These are phyloP conservation scores for Menidia beryllina DNA, from an alignment of 2,113 vertebrate species.

Conservation along the genomic window DNA sequence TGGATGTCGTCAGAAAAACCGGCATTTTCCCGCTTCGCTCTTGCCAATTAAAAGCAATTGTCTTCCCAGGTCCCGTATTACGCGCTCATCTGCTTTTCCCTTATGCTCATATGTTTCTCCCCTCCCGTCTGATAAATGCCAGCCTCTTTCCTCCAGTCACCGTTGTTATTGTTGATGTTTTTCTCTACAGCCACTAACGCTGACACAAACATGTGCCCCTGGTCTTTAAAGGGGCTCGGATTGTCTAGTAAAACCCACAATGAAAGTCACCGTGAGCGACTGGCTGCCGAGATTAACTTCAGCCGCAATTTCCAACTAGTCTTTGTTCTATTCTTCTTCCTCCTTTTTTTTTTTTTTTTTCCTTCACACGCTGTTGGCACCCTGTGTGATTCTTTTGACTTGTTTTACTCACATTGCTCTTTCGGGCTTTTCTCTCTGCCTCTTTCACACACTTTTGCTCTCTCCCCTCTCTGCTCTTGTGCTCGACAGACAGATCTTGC, in stretches of 20 bases:
- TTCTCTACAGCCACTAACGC: slow-evolving; percentile 24
- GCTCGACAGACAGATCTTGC: slow-evolving; percentile 57
- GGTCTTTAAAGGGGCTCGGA: slow-evolving; percentile 50
- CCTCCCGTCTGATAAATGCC: slow-evolving; percentile 7
- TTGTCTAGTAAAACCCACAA: slow-evolving; percentile 60
- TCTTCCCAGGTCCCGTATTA: slow-evolving; percentile 12
- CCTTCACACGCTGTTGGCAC: slow-evolving; percentile 40
- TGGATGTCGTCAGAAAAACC: slow-evolving; percentile 28
- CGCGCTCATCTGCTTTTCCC: not conserved
- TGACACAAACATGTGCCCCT: slow-evolving; percentile 45
- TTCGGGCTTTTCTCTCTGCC: slow-evolving; percentile 23
- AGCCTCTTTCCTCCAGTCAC: slow-evolving; percentile 7
- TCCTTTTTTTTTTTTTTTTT: slow-evolving; percentile 8
- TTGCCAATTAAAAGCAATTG: slow-evolving; percentile 38
- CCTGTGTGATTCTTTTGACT: slow-evolving; percentile 37
- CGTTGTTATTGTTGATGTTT: slow-evolving; percentile 16
- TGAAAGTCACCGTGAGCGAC: slow-evolving; percentile 61
- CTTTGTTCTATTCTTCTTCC: slow-evolving; percentile 46
- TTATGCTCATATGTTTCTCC: not conserved
- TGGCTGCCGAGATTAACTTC: slow-evolving; percentile 67
- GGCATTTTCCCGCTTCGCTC: slow-evolving; percentile 14
- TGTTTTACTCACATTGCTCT: not conserved
- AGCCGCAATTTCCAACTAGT: slow-evolving; percentile 35
- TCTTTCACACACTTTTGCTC: not conserved
- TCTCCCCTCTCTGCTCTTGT: slow-evolving; percentile 23